phyloP scores from a whole-genome alignment of 2,113 vertebrate genomes.

The Seriola aureovittata region DNA sequence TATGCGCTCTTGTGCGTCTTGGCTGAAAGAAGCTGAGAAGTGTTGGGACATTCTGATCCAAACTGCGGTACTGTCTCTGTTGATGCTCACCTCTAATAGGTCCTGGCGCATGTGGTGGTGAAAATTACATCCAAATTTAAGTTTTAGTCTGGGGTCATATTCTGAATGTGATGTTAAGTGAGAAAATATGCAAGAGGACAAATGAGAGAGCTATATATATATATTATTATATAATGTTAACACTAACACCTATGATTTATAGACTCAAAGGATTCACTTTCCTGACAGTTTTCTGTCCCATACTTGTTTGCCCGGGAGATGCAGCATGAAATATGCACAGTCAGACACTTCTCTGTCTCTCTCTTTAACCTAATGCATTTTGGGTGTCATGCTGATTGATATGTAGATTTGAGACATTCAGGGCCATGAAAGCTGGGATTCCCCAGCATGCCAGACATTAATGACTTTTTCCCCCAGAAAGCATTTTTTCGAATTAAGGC shows the following conservation, averaged over 20 bases:
- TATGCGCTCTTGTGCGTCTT: constrained; percentile 24
- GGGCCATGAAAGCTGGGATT: constrained; percentile 1
- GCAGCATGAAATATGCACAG: not conserved
- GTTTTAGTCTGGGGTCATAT: not conserved
- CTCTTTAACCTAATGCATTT: constrained; percentile 19
- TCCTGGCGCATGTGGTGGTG: not conserved
- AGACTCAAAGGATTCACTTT: no score
- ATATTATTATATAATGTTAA: not conserved
- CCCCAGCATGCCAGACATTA: constrained; percentile 14
- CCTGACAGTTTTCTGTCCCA: not conserved
- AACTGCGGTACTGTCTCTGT: not conserved
- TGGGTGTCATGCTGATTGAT: constrained; percentile 2
- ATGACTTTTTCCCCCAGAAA: constrained; percentile 11
- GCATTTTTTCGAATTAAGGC: not conserved
- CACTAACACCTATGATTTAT: not conserved
- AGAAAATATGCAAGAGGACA: no score
- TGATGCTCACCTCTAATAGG: not conserved
- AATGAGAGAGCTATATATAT: no score
- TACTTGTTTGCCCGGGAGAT: constrained; percentile 12
- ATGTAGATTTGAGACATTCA: constrained; percentile 18
- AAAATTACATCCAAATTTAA: not conserved
- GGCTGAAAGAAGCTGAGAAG: not conserved
- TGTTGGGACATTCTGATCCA: not conserved
- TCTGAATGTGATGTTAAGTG: not conserved
- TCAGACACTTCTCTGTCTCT: not conserved